Evolutionary conservation across 2,888 invertebrate species (phyloP).

Genomic region (Lithophane semibrunnea): DNA sequence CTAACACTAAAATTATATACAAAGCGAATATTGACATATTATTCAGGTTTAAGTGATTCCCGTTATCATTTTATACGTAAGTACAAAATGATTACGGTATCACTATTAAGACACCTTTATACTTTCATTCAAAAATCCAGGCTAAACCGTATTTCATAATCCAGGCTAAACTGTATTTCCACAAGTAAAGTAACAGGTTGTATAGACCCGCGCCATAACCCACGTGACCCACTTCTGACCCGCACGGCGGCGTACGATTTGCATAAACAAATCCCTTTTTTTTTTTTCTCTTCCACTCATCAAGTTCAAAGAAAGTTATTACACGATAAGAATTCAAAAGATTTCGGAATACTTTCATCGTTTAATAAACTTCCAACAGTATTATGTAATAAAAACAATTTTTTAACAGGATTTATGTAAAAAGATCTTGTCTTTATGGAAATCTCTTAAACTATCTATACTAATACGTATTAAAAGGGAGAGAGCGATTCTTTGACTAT

Average conservation of each 20-base stretch:
- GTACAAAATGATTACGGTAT: neutral
- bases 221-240: conserved; percentile 10
- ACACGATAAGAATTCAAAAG: conserved; percentile 51
- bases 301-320: conserved; percentile 49
- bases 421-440: conserved; percentile 13
- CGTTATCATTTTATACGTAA: too few species aligned
- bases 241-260: neutral
- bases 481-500: neutral
- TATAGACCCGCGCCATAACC: neutral
- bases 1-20: too few species aligned
- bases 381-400: conserved; percentile 52
- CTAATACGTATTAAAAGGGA: neutral
- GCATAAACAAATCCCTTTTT: conserved; percentile 25
- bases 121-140: neutral
- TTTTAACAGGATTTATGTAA: conserved; percentile 34
- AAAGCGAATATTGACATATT: too few species aligned
- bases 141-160: neutral
- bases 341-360: conserved; percentile 38
- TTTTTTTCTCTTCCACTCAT: conserved; percentile 4
- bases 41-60: too few species aligned
- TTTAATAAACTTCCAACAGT: conserved; percentile 46
- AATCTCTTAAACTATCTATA: conserved; percentile 8
- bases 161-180: neutral
- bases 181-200: neutral
- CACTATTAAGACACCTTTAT: neutral